phyloP scores from a whole-genome alignment of 2,888 invertebrate genomes.

The Galeopsomyia nigrocyanea region DNA sequence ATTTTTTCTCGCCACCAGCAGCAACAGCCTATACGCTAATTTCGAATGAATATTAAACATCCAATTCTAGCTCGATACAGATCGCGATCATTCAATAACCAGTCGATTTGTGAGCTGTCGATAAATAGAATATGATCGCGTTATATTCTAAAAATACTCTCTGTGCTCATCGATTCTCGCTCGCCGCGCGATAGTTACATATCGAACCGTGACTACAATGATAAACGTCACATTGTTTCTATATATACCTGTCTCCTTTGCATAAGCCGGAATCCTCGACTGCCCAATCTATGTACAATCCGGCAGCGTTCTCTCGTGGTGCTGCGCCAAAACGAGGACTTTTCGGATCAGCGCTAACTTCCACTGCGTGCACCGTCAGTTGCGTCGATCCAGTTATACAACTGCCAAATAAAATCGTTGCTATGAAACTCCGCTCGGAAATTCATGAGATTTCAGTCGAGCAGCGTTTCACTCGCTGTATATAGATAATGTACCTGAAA shows the following conservation, averaged over 20 bases:
- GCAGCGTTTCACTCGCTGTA: background rate
- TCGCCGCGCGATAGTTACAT: too few relatives aligned
- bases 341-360: slow-evolving; percentile 79
- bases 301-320: slow-evolving; percentile 75
- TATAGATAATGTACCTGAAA: slow-evolving; percentile 75
- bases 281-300: slow-evolving; percentile 86
- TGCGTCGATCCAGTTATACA: slow-evolving; percentile 69
- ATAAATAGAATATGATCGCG: too few relatives aligned
- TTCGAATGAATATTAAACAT: too few relatives aligned
- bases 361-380: slow-evolving; percentile 77
- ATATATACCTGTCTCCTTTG: slow-evolving; percentile 79
- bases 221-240: background rate
- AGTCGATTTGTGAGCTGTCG: too few relatives aligned
- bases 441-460: background rate
- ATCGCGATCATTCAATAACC: too few relatives aligned
- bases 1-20: too few relatives aligned
- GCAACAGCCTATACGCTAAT: too few relatives aligned
- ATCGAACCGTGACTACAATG: too few relatives aligned
- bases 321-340: slow-evolving; percentile 82
- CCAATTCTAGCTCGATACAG: too few relatives aligned
- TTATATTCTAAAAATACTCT: too few relatives aligned
- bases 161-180: too few relatives aligned
- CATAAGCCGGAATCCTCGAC: slow-evolving; percentile 81
- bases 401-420: slow-evolving; percentile 52
- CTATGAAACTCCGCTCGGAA: background rate